Percentiles rank a stretch among this genome's conserved stretches.
Evolutionary conservation across 1,140 invertebrate species (phyloP).

Genomic region (Sinonovacula constricta): DNA sequence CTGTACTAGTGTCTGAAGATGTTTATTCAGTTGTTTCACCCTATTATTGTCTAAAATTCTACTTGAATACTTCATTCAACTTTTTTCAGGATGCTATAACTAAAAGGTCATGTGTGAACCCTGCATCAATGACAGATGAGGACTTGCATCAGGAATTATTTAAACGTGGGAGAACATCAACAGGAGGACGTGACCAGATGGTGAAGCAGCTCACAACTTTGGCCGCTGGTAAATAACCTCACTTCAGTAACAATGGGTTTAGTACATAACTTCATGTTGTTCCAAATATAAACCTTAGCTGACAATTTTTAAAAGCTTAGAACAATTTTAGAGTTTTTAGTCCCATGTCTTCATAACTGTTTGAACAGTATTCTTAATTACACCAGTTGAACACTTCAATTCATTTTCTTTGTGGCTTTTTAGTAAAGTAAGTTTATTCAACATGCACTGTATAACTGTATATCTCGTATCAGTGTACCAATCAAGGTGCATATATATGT

Average conservation of each 20-base stretch:
- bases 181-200: constrained; percentile 35
- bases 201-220: constrained; percentile 30
- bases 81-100: constrained; percentile 39
- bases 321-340: neutral
- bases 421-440: neutral
- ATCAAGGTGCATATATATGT: constrained; percentile 3
- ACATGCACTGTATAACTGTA: neutral
- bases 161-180: constrained; percentile 32
- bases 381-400: neutral
- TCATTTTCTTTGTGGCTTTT: neutral
- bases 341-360: neutral
- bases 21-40: neutral
- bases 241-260: too few species aligned
- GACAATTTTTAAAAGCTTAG: neutral
- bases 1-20: neutral
- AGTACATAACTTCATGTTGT: neutral
- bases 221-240: constrained; percentile 46
- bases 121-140: constrained; percentile 56
- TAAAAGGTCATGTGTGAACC: constrained; percentile 55
- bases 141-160: constrained; percentile 45
- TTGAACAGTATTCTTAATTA: neutral
- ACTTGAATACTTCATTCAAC: neutral
- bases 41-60: neutral
- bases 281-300: neutral
- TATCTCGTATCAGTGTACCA: neutral